phyloP scores from a whole-genome alignment of 1,140 invertebrate genomes.

The Conus betulinus region DNA sequence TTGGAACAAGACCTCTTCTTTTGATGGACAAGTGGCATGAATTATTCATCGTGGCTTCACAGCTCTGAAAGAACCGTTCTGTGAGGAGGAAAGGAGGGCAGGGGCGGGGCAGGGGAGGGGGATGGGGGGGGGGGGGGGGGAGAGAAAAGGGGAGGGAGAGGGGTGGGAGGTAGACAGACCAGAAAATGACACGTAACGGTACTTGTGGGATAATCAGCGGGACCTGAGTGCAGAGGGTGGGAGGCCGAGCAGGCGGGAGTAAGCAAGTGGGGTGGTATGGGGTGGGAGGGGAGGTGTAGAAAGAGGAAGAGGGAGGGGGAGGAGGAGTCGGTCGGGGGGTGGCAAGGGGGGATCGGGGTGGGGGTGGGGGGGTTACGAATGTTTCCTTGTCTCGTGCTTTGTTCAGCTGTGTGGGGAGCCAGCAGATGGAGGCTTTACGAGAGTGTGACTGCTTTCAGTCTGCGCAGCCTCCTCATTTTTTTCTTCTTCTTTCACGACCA shows the following conservation, averaged over 20 bases:
- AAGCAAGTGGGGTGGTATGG: too few relatives aligned
- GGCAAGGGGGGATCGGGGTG: too few relatives aligned
- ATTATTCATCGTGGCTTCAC: slow-evolving; percentile 33
- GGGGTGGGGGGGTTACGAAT: too few relatives aligned
- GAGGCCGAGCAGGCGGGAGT: background rate
- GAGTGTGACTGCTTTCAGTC: slow-evolving; percentile 15
- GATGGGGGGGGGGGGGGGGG: too few relatives aligned
- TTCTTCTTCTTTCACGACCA: too few relatives aligned
- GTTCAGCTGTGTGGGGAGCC: background rate
- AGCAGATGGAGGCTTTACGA: slow-evolving; percentile 28
- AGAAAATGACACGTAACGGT: slow-evolving; percentile 24
- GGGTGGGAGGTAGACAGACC: background rate
- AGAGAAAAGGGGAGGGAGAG: too few relatives aligned
- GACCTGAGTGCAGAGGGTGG: background rate
- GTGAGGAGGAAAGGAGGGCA: too few relatives aligned
- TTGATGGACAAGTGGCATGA: slow-evolving; percentile 23
- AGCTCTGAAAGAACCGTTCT: background rate
- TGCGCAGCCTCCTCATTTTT: background rate
- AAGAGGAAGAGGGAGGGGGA: too few relatives aligned
- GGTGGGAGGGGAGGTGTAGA: background rate
- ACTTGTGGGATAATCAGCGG: slow-evolving; percentile 21
- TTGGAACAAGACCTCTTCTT: background rate
- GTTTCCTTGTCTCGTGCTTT: background rate
- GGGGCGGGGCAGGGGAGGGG: too few relatives aligned
- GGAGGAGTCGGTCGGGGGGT: too few relatives aligned